Evolutionary conservation across 2,797 vertebrate species (phyloP).

Genomic region (Synanceia verrucosa): DNA sequence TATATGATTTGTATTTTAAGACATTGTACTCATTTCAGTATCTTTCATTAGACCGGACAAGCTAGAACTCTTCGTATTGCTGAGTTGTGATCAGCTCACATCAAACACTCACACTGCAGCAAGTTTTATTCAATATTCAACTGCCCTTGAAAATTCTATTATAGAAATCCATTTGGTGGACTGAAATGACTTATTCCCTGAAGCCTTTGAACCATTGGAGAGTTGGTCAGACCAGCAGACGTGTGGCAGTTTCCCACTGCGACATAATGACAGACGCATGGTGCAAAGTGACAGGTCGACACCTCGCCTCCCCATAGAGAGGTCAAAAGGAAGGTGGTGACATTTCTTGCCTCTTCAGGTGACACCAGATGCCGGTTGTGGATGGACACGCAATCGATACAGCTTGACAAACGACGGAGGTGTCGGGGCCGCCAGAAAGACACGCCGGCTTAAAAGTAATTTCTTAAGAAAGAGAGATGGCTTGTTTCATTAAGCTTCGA

Average conservation of each 20-base stretch:
- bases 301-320: slow-evolving; percentile 45
- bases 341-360: slow-evolving; percentile 35
- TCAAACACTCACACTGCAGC: slow-evolving; percentile 56
- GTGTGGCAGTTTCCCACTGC: slow-evolving; percentile 41
- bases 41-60: slow-evolving; percentile 35
- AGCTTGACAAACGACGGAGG: slow-evolving; percentile 31
- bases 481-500: slow-evolving; percentile 16
- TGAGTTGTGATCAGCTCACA: slow-evolving; percentile 62
- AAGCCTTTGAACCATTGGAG: slow-evolving; percentile 65
- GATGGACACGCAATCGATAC: slow-evolving; percentile 48
- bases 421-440: slow-evolving; percentile 15
- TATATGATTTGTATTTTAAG: slow-evolving; percentile 46
- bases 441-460: background rate
- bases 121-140: slow-evolving; percentile 56
- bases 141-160: slow-evolving; percentile 76
- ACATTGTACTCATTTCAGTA: slow-evolving; percentile 31
- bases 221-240: slow-evolving; percentile 43
- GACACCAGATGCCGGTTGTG: slow-evolving; percentile 12
- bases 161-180: slow-evolving; percentile 72
- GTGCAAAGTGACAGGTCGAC: slow-evolving; percentile 58
- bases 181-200: slow-evolving; percentile 69
- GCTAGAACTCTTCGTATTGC: slow-evolving; percentile 32
- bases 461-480: slow-evolving; percentile 7
- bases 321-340: slow-evolving; percentile 48
- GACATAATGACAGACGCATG: slow-evolving; percentile 48